Evolutionary conservation across 1,140 invertebrate species (phyloP).

Genomic region (Drosophila suzukii): DNA sequence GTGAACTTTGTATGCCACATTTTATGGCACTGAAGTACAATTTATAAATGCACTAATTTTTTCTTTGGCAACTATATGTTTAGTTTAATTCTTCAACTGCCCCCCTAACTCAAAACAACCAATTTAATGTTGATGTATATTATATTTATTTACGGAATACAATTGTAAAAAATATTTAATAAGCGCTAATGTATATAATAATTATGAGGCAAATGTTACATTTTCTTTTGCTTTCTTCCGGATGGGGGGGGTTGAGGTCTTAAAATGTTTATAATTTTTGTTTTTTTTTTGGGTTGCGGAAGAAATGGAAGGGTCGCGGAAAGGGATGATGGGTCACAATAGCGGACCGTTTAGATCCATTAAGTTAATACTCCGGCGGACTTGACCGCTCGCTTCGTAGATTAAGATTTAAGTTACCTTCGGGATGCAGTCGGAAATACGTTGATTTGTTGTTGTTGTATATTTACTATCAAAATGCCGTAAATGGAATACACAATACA

Average conservation of each 20-base stretch:
- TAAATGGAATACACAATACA: constrained; percentile 57
- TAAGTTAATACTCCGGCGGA: constrained; percentile 11
- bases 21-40: too few relatives aligned
- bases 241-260: background rate
- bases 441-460: constrained; percentile 28
- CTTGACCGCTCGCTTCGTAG: background rate
- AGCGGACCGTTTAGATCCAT: background rate
- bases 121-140: constrained; percentile 42
- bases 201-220: constrained; percentile 74
- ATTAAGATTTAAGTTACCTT: constrained; percentile 13
- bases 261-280: background rate
- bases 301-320: constrained; percentile 22
- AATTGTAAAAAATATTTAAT: constrained; percentile 75
- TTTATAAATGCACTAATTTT: too few relatives aligned
- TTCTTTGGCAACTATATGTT: too few relatives aligned
- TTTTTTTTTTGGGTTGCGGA: constrained; percentile 26
- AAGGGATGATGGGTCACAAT: constrained; percentile 18
- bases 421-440: constrained; percentile 23
- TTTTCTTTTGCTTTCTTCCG: constrained; percentile 44
- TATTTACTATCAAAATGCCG: constrained; percentile 49
- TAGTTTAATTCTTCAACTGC: too few relatives aligned
- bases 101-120: background rate
- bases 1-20: too few relatives aligned
- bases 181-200: constrained; percentile 63
- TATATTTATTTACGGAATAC: constrained; percentile 66